Percentiles rank a stretch among this genome's conserved stretches.
Evolutionary conservation across 2,888 invertebrate species (phyloP).

Genomic region (Thera obeliscata): DNA sequence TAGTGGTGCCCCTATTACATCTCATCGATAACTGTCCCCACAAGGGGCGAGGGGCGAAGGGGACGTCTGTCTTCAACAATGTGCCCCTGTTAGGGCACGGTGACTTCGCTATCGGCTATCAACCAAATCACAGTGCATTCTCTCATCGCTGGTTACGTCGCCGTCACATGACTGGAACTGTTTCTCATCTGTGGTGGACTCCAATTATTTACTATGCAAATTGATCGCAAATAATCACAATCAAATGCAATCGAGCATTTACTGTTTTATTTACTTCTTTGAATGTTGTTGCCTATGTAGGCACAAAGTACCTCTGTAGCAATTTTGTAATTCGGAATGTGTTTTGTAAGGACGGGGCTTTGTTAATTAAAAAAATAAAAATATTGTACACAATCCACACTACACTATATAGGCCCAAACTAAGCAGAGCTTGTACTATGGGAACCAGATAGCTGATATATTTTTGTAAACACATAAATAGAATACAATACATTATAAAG

Average conservation of each 20-base stretch:
- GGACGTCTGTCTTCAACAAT: constrained; percentile 16
- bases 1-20: constrained; percentile 19
- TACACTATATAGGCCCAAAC: too few relatives aligned
- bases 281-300: background rate
- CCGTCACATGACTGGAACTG: constrained; percentile 18
- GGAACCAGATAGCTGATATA: too few relatives aligned
- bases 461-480: too few relatives aligned
- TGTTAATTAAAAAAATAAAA: too few relatives aligned
- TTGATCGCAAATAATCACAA: constrained; percentile 18
- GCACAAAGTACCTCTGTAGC: too few relatives aligned
- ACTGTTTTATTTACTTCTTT: constrained; percentile 7
- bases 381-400: too few relatives aligned
- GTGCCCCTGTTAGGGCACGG: constrained; percentile 9
- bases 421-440: too few relatives aligned
- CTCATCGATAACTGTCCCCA: constrained; percentile 22
- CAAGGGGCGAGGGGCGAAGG: background rate
- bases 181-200: constrained; percentile 8
- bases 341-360: too few relatives aligned
- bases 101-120: constrained; percentile 1
- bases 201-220: constrained; percentile 19
- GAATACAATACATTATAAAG: too few relatives aligned
- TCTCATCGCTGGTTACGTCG: background rate
- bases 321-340: too few relatives aligned
- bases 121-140: constrained; percentile 15
- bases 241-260: constrained; percentile 11